A percentile compares a stretch with the other conserved stretches of the same genome.
These are phyloP conservation scores for Herpetotheres cachinnans DNA, from an alignment of 2,113 vertebrate species.

Conservation along the genomic window DNA sequence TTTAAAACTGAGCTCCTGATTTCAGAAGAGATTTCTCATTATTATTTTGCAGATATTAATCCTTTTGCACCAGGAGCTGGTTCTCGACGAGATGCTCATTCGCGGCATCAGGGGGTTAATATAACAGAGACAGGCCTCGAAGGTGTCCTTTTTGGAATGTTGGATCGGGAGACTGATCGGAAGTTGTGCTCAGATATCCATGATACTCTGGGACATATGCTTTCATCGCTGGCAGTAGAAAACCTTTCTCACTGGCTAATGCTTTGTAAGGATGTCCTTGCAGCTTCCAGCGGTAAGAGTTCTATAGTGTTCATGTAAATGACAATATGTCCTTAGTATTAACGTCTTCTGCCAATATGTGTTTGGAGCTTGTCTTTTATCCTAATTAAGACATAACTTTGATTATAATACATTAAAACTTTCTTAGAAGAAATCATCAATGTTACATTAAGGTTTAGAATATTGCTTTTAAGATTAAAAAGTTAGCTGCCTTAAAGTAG, in stretches of 20 bases:
- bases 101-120: slow-evolving; percentile 82
- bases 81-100: slow-evolving; percentile 70
- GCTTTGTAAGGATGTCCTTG: slow-evolving; percentile 97
- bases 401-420: not conserved
- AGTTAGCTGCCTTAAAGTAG: not conserved
- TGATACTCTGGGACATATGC: slow-evolving; percentile 97
- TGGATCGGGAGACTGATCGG: slow-evolving; percentile 94
- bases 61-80: slow-evolving; percentile 71
- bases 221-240: slow-evolving; percentile 93
- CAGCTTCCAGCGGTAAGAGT: slow-evolving; percentile 90
- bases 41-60: slow-evolving; percentile 68
- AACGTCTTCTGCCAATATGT: not conserved
- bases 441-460: not conserved
- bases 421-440: not conserved
- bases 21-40: not conserved
- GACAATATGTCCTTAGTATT: not conserved
- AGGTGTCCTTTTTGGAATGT: slow-evolving; percentile 96
- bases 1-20: not conserved
- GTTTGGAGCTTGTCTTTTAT: not conserved
- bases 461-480: not conserved
- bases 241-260: slow-evolving; percentile 97
- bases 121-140: slow-evolving; percentile 97
- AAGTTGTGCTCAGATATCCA: slow-evolving; percentile 97
- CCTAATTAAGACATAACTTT: not conserved
- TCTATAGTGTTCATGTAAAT: not conserved